These are phyloP conservation scores for Oligia fasciuncula DNA, from an alignment of 2,888 invertebrate genomes.

Conservation along the genomic window DNA sequence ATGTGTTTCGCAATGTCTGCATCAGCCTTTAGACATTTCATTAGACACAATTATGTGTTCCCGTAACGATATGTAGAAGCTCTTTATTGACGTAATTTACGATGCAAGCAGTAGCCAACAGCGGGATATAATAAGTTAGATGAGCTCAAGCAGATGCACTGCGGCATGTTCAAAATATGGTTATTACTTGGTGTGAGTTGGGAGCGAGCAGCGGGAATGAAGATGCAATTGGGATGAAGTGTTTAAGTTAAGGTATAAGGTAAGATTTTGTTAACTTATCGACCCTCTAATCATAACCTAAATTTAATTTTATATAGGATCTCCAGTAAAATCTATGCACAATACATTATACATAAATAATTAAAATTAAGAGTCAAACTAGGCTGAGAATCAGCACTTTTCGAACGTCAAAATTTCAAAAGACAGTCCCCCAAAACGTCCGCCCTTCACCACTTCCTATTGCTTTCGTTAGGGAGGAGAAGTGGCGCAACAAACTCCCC, in stretches of 20 bases:
- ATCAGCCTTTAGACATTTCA: conserved; percentile 5
- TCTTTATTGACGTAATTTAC: conserved; percentile 67
- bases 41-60: conserved; percentile 36
- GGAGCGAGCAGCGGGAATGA: conserved; percentile 32
- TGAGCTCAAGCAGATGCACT: conserved; percentile 76
- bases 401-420: too few relatives aligned
- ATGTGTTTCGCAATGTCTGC: too few relatives aligned
- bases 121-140: conserved; percentile 71
- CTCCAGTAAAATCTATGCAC: too few relatives aligned
- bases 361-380: too few relatives aligned
- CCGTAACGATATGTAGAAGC: conserved; percentile 43
- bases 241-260: neutral
- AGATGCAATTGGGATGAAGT: neutral
- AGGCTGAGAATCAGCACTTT: too few relatives aligned
- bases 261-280: neutral
- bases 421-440: too few relatives aligned
- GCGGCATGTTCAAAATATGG: conserved; percentile 76
- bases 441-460: too few relatives aligned
- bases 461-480: too few relatives aligned
- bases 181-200: conserved; percentile 61
- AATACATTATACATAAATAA: neutral
- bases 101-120: conserved; percentile 65
- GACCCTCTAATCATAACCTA: neutral
- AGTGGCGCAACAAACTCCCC: too few relatives aligned
- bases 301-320: neutral